These are phyloP conservation scores for Poicephalus gulielmi DNA, from an alignment of 2,113 vertebrate genomes.

Conservation along the genomic window DNA sequence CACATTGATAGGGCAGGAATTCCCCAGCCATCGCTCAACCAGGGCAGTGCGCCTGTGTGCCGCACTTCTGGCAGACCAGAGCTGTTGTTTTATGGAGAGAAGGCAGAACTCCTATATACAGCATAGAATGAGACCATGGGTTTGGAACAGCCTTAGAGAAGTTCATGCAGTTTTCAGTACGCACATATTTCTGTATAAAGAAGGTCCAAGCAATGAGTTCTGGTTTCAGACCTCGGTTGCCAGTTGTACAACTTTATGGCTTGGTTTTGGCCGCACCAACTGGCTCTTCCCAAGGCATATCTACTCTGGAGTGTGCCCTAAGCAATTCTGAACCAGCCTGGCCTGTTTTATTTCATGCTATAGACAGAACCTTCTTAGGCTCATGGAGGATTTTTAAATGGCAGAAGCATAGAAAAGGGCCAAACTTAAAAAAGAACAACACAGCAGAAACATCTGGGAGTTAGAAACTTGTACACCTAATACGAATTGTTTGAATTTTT, in stretches of 20 bases:
- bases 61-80: not conserved
- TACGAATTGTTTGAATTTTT: not conserved
- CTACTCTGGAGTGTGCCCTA: not conserved
- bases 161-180: not conserved
- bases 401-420: not conserved
- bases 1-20: not conserved
- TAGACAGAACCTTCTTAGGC: not conserved
- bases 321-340: not conserved
- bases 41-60: accelerated
- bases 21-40: not conserved
- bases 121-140: not conserved
- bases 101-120: not conserved
- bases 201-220: not conserved
- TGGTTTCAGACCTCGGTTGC: not conserved
- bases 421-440: not conserved
- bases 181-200: not conserved
- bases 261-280: not conserved
- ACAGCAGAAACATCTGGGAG: not conserved
- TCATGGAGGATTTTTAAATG: not conserved
- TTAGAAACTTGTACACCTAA: not conserved
- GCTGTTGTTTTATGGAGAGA: not conserved
- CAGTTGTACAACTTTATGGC: not conserved
- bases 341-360: not conserved
- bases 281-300: not conserved
- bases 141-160: not conserved